These are phyloP conservation scores for Ceyx margarethae DNA, from an alignment of 2,113 vertebrate genomes.

Conservation along the genomic window DNA sequence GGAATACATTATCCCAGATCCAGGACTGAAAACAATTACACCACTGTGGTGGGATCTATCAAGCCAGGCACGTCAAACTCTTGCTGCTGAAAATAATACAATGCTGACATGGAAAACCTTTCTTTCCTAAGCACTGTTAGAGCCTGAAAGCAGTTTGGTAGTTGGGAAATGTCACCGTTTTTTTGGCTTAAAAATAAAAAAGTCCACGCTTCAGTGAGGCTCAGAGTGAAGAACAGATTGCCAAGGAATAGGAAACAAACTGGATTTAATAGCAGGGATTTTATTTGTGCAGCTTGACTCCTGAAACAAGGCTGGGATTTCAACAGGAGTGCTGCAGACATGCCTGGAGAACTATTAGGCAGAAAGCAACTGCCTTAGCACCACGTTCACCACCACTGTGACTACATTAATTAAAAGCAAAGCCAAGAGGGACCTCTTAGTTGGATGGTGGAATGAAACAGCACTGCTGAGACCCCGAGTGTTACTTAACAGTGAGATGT, in stretches of 20 bases:
- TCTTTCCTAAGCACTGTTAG: background rate
- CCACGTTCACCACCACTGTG: background rate
- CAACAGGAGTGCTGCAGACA: background rate
- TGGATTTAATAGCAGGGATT: background rate
- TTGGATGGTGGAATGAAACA: background rate
- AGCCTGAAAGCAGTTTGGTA: background rate
- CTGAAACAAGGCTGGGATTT: slow-evolving; percentile 22
- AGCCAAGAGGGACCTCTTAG: slow-evolving; percentile 12
- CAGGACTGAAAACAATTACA: background rate
- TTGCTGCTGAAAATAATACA: background rate
- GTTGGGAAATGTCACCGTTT: background rate
- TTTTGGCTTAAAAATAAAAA: background rate
- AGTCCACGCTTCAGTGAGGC: background rate
- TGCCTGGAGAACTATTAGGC: slow-evolving; percentile 27
- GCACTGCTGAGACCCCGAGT: background rate
- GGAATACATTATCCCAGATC: background rate
- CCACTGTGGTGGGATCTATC: background rate
- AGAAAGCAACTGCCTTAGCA: slow-evolving; percentile 1
- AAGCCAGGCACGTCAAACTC: background rate
- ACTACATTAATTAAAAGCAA: slow-evolving; percentile 35
- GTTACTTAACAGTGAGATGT: background rate
- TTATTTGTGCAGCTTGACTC: slow-evolving; percentile 15
- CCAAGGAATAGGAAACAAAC: slow-evolving; percentile 42
- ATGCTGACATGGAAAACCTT: background rate
- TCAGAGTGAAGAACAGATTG: background rate